A percentile compares a stretch with the other conserved stretches of the same genome.
phyloP scores from a whole-genome alignment of 2,797 vertebrate genomes.

The Naso thynnoides region DNA sequence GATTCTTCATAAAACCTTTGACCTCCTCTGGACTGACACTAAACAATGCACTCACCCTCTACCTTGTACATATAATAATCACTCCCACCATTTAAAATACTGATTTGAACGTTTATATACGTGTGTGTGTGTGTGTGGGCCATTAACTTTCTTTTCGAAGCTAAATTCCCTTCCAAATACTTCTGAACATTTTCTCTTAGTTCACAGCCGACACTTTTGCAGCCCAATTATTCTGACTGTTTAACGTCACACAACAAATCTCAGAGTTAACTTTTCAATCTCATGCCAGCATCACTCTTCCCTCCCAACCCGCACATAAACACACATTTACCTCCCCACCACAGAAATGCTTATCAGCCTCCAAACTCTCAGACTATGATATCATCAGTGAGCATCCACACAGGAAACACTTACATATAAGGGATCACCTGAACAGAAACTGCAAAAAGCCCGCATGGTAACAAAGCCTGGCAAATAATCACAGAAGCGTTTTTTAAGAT shows the following conservation, averaged over 20 bases:
- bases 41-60: constrained; percentile 18
- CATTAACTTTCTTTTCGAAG: constrained; percentile 38
- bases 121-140: constrained; percentile 48
- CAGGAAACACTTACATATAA: constrained; percentile 33
- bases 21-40: constrained; percentile 10
- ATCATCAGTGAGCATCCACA: constrained; percentile 40
- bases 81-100: background rate
- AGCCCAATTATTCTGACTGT: constrained; percentile 13
- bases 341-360: constrained; percentile 21
- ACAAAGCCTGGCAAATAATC: constrained; percentile 58
- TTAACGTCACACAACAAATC: constrained; percentile 22
- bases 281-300: constrained; percentile 23
- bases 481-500: constrained; percentile 31
- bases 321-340: constrained; percentile 5
- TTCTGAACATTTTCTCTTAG: constrained; percentile 6
- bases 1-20: constrained; percentile 35
- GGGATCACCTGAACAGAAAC: constrained; percentile 39
- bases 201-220: constrained; percentile 16
- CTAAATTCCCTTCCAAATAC: constrained; percentile 16
- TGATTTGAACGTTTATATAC: constrained; percentile 19
- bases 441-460: constrained; percentile 45
- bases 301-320: constrained; percentile 7
- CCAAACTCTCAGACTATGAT: constrained; percentile 51
- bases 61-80: constrained; percentile 23
- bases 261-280: constrained; percentile 12